These are phyloP conservation scores for Tetraneura akinire DNA, from an alignment of 1,140 invertebrate species.

Conservation along the genomic window DNA sequence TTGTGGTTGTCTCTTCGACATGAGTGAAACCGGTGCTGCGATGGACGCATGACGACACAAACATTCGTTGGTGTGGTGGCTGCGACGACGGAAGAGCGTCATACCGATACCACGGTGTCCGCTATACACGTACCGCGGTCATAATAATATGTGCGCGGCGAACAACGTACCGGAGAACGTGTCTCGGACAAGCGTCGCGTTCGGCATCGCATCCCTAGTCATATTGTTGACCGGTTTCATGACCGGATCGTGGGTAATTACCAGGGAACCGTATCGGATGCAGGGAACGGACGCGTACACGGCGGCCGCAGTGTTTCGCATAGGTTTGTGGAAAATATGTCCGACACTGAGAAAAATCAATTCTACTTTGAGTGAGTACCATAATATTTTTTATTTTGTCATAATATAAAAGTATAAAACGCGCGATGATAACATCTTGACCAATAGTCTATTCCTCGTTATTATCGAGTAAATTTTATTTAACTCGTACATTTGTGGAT, in stretches of 20 bases:
- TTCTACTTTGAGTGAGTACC: conserved; percentile 53
- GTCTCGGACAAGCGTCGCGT: conserved; percentile 56
- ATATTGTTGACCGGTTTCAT: conserved; percentile 61
- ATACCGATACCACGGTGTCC: too few relatives aligned
- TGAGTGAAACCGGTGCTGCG: not conserved
- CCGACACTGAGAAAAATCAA: conserved; percentile 57
- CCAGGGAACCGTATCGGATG: conserved; percentile 60
- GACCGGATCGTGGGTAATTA: conserved; percentile 62
- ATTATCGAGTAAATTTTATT: too few relatives aligned
- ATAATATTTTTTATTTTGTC: too few relatives aligned
- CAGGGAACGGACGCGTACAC: conserved; percentile 59
- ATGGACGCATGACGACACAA: not conserved
- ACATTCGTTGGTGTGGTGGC: not conserved
- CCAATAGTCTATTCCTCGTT: too few relatives aligned
- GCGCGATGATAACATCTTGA: too few relatives aligned
- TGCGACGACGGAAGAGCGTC: not conserved
- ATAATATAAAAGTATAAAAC: too few relatives aligned
- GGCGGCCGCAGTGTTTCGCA: conserved; percentile 60
- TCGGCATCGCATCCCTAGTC: conserved; percentile 59
- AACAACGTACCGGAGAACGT: conserved; percentile 37
- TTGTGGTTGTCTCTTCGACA: too few relatives aligned
- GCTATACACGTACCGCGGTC: too few relatives aligned
- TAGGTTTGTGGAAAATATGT: conserved; percentile 63
- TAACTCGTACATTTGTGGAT: too few relatives aligned
- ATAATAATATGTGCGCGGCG: conserved; percentile 26